A percentile compares a stretch with the other conserved stretches of the same genome.
phyloP scores from a whole-genome alignment of 2,888 invertebrate species.

The Cremastinae sp. region DNA sequence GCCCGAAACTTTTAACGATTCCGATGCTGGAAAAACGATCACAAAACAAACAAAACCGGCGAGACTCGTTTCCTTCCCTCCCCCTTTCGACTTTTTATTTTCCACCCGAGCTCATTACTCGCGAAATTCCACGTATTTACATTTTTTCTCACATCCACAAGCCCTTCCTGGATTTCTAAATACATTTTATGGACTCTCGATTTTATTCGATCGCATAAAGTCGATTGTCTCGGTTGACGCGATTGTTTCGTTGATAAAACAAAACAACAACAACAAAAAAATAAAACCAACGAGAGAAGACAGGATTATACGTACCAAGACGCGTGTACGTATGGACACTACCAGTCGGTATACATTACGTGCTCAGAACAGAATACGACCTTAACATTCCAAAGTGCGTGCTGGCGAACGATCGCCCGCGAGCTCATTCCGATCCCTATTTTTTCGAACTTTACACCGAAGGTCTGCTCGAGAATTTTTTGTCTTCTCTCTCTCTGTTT shows the following conservation, averaged over 20 bases:
- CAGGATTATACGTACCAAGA: no score
- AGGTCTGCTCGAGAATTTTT: slow-evolving; percentile 19
- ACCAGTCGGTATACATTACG: slow-evolving; percentile 20
- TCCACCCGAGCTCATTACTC: slow-evolving; percentile 8
- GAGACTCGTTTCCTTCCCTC: no score
- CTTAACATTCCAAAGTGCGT: slow-evolving; percentile 58
- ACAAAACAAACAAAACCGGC: neutral
- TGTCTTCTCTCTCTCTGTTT: neutral
- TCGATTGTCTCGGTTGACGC: no score
- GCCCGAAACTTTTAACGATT: neutral
- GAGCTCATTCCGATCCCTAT: slow-evolving; percentile 41
- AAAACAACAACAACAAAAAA: no score
- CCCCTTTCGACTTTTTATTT: no score
- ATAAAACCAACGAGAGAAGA: no score
- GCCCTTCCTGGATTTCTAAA: no score
- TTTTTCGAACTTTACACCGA: slow-evolving; percentile 28
- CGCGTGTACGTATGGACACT: neutral
- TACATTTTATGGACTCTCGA: no score
- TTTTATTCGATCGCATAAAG: neutral
- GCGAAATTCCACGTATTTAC: slow-evolving; percentile 3
- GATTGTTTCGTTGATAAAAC: no score
- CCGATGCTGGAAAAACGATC: neutral
- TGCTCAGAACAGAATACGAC: slow-evolving; percentile 33
- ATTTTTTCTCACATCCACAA: no score
- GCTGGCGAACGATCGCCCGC: slow-evolving; percentile 41